Evolutionary conservation across 2,888 invertebrate genomes (phyloP), one percentile per base, ranked within the genome.

Genomic region (Xanthia togata): DNA sequence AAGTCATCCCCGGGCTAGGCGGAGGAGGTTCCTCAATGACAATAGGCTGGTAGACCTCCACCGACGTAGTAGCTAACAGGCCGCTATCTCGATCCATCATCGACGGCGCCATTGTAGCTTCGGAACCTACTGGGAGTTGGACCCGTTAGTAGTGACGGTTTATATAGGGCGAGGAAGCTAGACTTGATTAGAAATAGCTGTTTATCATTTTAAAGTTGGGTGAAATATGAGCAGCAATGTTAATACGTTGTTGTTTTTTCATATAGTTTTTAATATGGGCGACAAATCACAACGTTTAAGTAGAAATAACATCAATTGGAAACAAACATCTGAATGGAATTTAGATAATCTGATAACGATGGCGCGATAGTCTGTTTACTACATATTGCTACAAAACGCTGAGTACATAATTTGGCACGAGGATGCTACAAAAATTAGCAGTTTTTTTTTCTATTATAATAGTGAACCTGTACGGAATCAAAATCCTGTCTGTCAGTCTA

Each of bases 61-160:
- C 93, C 63, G 96, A 92, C 0, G 89, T 86, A 14, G 93, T 91
- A 3, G 94, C 93, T 2, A 94, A 38, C 38, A 94, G 91, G 0
- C 93, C 94, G 81, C 95, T 95, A 85, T 96, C 96, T 0, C 94
- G 89, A 80, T 95, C 95, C 60, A 93, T 85, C 89, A 94, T 92
- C 3, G 95, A 95, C 3, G 96, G 96, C 79, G 96, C 96, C 95
- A 96, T 96, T 0, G 96, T 96, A 8, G 96, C 93, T 78, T 96
- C 96, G 0, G 96, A 96, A 59, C 96, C 96, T 82, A 87, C 82
- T 83, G 79, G 59, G 69, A 82, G n/a, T 72, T 44, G 9, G 4
- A 20, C 20, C 41, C 12, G 57, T 67, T 65, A 60, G 20, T 74
- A 59, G 12, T 31, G 38, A 44, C 2, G 20, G 26, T 47, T 67